Evolutionary conservation across 2,888 invertebrate genomes (phyloP), one percentile per base, ranked within the genome.

Genomic region (Deilephila elpenor): DNA sequence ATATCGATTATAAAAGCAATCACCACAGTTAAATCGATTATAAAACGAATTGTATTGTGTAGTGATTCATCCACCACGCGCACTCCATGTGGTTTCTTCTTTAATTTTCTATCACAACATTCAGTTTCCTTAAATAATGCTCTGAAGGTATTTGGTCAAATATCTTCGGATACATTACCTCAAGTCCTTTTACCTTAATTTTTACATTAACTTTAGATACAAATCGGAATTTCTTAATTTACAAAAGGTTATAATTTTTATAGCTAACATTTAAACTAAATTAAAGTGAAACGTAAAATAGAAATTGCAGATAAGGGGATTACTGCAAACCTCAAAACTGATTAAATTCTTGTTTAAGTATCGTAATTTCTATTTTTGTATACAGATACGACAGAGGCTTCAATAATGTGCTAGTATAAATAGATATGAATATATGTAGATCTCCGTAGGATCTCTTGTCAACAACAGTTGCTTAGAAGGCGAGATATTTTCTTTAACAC

Each of bases 81-180:
- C 11, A 73, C 71, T 32, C 44, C 29, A 34, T 73, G 17, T 70
- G 34, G 53, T 59, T 80, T 77, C 78, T 80, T 83, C 78, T 82
- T 86, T 84, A 84, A 82, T 78, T 84, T 84, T 91, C 93, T 93
- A 94, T 93, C 93, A 94, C 94, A 93, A 94, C 93, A 94, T 93
- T 92, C 88, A 93, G 91, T 93, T 91, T 90, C 88, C 85, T 89
- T 87, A 88, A 78, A 78, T 82, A 80, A 78, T 76, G 37, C 37
- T 59, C 53, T 59, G 51, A 67, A 72, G 64, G 37, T 64, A 72
- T 72, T 72, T 64, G 72, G 72, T 72, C 72, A 72, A 72, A 72
- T 64, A 72, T 67, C 64, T 62, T 70, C 62, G 62, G 29, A 51
- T 62, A 34, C 62, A 72, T 51, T 53, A 72, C 20, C 67, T 29